A percentile compares a stretch with the other conserved stretches of the same genome.
Evolutionary conservation across 2,888 invertebrate genomes (phyloP).

Genomic region (Exephanes ischioxanthus): DNA sequence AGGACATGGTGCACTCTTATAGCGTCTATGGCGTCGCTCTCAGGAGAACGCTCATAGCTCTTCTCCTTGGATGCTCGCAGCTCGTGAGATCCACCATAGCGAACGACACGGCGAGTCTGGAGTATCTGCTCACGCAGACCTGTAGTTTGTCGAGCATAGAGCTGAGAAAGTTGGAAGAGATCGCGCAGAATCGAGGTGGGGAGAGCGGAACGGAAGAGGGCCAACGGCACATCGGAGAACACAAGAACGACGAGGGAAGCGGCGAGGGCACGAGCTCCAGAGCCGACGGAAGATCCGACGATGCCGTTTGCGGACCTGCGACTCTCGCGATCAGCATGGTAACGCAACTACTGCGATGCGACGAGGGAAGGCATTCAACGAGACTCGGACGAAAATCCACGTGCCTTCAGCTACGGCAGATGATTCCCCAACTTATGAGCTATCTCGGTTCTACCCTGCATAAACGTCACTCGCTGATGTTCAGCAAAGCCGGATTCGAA

Average conservation of each 20-base stretch:
- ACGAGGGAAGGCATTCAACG: slow-evolving; percentile 57
- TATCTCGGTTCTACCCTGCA: slow-evolving; percentile 80
- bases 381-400: slow-evolving; percentile 72
- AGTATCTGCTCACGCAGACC: slow-evolving; percentile 80
- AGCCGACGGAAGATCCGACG: slow-evolving; percentile 45
- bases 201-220: background rate
- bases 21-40: slow-evolving; percentile 78
- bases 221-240: slow-evolving; percentile 33
- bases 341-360: slow-evolving; percentile 77
- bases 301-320: slow-evolving; percentile 79
- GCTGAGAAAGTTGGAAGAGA: slow-evolving; percentile 80
- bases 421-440: slow-evolving; percentile 80
- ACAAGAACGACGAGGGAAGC: slow-evolving; percentile 60
- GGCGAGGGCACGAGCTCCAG: slow-evolving; percentile 27
- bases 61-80: slow-evolving; percentile 80
- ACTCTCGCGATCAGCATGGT: slow-evolving; percentile 81
- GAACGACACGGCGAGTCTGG: slow-evolving; percentile 77
- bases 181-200: slow-evolving; percentile 69
- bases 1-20: slow-evolving; percentile 80
- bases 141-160: slow-evolving; percentile 80
- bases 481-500: slow-evolving; percentile 80
- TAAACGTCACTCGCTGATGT: slow-evolving; percentile 78
- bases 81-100: slow-evolving; percentile 77
- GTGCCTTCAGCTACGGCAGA: slow-evolving; percentile 78
- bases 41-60: slow-evolving; percentile 80